A percentile compares a stretch with the other conserved stretches of the same genome.
Conservation (phyloP, 2,113 vertebrate species). For the Sarotherodon lohbergeri region DNA sequence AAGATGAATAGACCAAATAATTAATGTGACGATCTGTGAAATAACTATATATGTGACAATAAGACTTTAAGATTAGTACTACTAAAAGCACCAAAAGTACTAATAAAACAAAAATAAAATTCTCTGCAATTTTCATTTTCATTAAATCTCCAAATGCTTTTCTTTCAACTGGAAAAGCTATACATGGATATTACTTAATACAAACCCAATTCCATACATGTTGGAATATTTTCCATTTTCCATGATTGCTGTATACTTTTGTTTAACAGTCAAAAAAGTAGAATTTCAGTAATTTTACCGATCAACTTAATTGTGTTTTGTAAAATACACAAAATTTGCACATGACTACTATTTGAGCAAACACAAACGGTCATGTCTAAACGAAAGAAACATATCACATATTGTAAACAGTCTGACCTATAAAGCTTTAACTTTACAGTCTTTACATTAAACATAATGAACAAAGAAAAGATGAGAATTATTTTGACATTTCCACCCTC, state of each 20-base stretch:
- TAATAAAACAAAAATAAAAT: background rate
- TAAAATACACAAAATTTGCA: background rate
- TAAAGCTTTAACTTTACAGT: background rate
- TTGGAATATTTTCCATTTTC: background rate
- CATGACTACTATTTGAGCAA: background rate
- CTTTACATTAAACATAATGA: background rate
- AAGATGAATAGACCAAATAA: background rate
- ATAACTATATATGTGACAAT: background rate
- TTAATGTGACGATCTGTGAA: background rate
- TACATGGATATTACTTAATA: background rate
- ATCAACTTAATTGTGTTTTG: background rate
- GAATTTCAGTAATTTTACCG: background rate
- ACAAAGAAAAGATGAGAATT: background rate
- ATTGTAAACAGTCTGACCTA: background rate
- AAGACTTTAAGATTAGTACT: background rate
- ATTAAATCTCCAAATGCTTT: background rate
- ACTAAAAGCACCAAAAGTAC: background rate
- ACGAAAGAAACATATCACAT: background rate
- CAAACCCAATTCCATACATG: background rate
- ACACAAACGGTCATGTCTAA: background rate
- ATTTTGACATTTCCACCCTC: background rate
- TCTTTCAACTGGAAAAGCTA: background rate
- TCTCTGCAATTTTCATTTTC: fast-evolving
- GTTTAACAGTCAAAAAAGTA: background rate
- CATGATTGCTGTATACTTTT: background rate